Conservation (phyloP, 2,888 invertebrate species). For the Pseudococcus viburni region DNA sequence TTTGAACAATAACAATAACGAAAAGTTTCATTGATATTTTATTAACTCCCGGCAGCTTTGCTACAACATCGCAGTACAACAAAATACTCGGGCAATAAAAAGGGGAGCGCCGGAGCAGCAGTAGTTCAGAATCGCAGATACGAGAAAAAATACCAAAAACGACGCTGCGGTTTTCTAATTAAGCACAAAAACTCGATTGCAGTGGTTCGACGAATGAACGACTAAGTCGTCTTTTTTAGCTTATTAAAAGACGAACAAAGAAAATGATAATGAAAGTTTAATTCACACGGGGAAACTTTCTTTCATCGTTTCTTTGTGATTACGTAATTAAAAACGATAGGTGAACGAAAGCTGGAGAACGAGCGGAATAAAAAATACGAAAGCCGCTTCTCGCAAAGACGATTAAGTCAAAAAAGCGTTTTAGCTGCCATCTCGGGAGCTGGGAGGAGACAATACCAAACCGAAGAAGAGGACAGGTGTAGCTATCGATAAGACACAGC, state of each 20-base stretch:
- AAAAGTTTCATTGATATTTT: slow-evolving; percentile 50
- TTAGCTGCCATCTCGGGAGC: slow-evolving; percentile 12
- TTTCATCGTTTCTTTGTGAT: slow-evolving; percentile 63
- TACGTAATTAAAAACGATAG: slow-evolving; percentile 66
- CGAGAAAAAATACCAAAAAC: slow-evolving; percentile 19
- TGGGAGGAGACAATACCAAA: slow-evolving; percentile 44
- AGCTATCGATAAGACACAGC: slow-evolving; percentile 60
- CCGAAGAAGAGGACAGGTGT: slow-evolving; percentile 46
- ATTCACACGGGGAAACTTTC: slow-evolving; percentile 64
- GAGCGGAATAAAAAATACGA: neutral
- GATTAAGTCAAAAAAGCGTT: slow-evolving; percentile 59
- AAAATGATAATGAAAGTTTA: slow-evolving; percentile 66
- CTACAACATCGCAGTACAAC: neutral
- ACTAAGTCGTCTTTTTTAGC: slow-evolving; percentile 60
- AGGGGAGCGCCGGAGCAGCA: neutral
- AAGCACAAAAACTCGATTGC: slow-evolving; percentile 40
- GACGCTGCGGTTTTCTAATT: slow-evolving; percentile 50
- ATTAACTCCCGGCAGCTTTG: neutral
- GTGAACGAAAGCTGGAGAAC: slow-evolving; percentile 52
- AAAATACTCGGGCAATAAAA: neutral
- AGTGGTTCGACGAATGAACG: slow-evolving; percentile 17
- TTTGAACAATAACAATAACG: slow-evolving; percentile 23
- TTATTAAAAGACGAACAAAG: slow-evolving; percentile 65
- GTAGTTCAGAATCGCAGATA: neutral
- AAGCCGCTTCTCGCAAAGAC: slow-evolving; percentile 27